Evolutionary conservation across 2,888 invertebrate genomes (phyloP).

Genomic region (Hololepta plana): DNA sequence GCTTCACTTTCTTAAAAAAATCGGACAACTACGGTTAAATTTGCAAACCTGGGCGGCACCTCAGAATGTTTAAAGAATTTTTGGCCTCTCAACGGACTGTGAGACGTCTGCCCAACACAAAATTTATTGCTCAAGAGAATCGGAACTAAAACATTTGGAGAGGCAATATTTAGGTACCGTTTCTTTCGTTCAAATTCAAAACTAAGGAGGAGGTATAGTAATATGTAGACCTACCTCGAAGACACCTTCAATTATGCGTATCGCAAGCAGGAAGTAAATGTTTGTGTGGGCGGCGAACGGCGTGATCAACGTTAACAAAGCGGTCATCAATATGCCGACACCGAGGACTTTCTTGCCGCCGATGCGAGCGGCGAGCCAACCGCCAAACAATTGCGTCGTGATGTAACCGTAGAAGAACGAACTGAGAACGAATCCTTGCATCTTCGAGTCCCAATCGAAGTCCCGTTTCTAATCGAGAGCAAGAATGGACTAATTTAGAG

Average conservation of each 20-base stretch:
- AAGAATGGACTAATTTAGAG: not conserved
- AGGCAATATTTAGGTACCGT: no score
- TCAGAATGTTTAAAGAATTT: no score
- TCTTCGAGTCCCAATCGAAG: conserved; percentile 63
- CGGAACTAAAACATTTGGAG: conserved; percentile 1
- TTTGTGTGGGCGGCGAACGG: conserved; percentile 60
- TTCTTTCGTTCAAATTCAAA: no score
- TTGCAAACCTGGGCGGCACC: no score
- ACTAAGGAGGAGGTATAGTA: no score
- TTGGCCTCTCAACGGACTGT: no score
- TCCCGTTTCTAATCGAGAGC: conserved; percentile 40
- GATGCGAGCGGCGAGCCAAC: conserved; percentile 63
- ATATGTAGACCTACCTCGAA: conserved; percentile 16
- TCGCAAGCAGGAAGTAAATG: conserved; percentile 46
- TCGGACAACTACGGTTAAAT: no score
- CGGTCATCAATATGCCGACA: conserved; percentile 58
- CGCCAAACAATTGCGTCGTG: conserved; percentile 65
- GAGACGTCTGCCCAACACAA: not conserved
- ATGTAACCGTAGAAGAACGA: conserved; percentile 86
- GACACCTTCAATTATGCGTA: conserved; percentile 31
- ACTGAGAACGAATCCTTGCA: conserved; percentile 62
- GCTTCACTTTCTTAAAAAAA: no score
- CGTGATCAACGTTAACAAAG: conserved; percentile 61
- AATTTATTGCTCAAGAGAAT: no score
- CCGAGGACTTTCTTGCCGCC: conserved; percentile 76